Evolutionary conservation across 2,113 vertebrate species (phyloP), one percentile per base, ranked within the genome.

Genomic region (Phalacrocorax aristotelis): DNA sequence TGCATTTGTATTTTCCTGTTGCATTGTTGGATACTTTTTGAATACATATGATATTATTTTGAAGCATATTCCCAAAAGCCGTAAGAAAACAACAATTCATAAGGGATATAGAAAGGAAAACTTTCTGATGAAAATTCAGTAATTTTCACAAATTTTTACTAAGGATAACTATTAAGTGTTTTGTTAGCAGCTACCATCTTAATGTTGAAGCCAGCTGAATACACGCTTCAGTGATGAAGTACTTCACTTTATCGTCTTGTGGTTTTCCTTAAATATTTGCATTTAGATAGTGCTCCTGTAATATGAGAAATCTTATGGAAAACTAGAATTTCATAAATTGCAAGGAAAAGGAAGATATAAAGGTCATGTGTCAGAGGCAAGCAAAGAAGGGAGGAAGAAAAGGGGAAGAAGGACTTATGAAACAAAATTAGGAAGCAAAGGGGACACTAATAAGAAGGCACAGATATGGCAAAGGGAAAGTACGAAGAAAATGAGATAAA

Each of bases 241-340:
- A 93, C 85, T 95, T 97, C 82, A 34, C 10, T 89, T 93, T 93
- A 92, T 82, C 44, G 96, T 76, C 92, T 64, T 93, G 74, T 92
- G 64, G 80, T 95, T 97, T 97, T 83, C 46, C 52, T 92, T 74
- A 61, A 88, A 58, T 96, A 98, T 97, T 98, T 98, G 81, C 97
- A 97, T 97, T 98, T 97, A 95, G 83, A 97, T 96, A 76, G 65
- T 84, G 83, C 62, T 88, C 86, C 34, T 93, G 74, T 93, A 95
- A 96, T 76, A 91, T 72, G 49, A 97, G 30, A 87, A 97, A 96
- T 66, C 38, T 88, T 95, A 91, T 49, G 83, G 79, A 85, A 97
- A 97, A 91, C 51, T 83, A 85, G 85, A 93, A 93, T 93, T 92
- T 87, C 51, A 91, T 93, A 83, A 84, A 65, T 78, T 95, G 14